A percentile compares a stretch with the other conserved stretches of the same genome.
phyloP scores from a whole-genome alignment of 2,797 vertebrate genomes.

The Merluccius polli region DNA sequence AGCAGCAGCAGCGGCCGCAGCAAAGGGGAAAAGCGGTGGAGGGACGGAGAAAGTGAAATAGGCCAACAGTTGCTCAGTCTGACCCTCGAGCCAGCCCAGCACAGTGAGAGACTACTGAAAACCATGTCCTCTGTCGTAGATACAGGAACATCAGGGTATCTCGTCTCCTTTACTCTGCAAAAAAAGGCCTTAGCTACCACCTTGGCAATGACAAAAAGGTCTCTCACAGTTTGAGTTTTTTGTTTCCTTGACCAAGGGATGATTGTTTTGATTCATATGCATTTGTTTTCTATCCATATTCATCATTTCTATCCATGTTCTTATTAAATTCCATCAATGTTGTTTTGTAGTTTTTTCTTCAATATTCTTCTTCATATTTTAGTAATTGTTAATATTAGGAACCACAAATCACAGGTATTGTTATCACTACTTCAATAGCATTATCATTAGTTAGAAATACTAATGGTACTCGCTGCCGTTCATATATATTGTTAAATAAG shows the following conservation, averaged over 20 bases:
- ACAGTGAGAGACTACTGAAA: slow-evolving; percentile 45
- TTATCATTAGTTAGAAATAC: slow-evolving; percentile 22
- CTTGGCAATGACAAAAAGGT: slow-evolving; percentile 31
- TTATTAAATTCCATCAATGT: slow-evolving; percentile 6
- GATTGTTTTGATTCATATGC: slow-evolving; percentile 19
- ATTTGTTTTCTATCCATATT: slow-evolving; percentile 2
- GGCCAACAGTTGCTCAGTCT: slow-evolving; percentile 27
- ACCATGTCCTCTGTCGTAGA: slow-evolving; percentile 47
- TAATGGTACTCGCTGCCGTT: not conserved
- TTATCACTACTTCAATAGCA: slow-evolving; percentile 10
- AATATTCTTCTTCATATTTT: slow-evolving; percentile 12
- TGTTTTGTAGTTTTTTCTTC: not conserved
- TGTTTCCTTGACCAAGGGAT: slow-evolving; percentile 21
- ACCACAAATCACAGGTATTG: slow-evolving; percentile 12
- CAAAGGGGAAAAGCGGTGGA: slow-evolving; percentile 55
- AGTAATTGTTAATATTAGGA: slow-evolving; percentile 18
- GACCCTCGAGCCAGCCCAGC: slow-evolving; percentile 44
- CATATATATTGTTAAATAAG: slow-evolving; percentile 2
- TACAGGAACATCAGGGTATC: slow-evolving; percentile 52
- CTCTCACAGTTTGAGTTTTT: slow-evolving; percentile 42
- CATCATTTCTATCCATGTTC: slow-evolving; percentile 10
- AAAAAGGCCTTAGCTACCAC: slow-evolving; percentile 55
- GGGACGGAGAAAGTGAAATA: slow-evolving; percentile 56
- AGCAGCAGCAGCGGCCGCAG: not conserved
- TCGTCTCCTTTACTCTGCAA: slow-evolving; percentile 12